phyloP scores from a whole-genome alignment of 2,797 vertebrate genomes.

The Thamnophis elegans region DNA sequence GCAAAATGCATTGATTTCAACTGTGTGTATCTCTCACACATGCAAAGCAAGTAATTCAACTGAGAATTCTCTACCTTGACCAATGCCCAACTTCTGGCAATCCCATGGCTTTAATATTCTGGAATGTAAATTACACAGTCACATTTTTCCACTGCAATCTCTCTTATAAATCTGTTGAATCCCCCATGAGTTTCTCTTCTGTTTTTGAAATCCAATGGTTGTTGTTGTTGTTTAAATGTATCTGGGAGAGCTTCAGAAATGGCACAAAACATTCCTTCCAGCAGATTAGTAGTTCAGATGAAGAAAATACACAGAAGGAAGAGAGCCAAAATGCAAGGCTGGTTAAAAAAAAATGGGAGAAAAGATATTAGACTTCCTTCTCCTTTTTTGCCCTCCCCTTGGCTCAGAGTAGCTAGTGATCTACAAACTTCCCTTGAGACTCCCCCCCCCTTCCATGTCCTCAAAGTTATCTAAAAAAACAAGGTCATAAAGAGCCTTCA shows the following conservation, averaged over 20 bases:
- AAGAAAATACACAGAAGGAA: background rate
- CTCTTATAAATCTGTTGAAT: background rate
- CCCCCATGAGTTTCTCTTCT: background rate
- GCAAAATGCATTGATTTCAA: background rate
- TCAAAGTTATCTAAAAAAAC: background rate
- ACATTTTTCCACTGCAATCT: background rate
- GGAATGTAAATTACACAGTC: background rate
- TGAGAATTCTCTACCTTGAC: background rate
- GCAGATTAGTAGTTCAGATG: background rate
- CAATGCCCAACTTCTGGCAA: background rate
- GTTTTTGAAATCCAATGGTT: background rate
- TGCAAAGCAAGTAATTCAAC: background rate
- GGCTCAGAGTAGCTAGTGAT: background rate
- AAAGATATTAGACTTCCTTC: background rate
- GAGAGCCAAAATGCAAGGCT: background rate
- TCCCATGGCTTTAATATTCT: background rate
- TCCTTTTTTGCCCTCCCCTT: accelerated
- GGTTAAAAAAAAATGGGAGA: background rate
- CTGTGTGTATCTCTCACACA: background rate
- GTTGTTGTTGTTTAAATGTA: background rate
- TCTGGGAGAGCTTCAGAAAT: background rate
- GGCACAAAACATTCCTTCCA: background rate
- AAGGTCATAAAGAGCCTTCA: background rate
- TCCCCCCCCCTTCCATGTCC: background rate
- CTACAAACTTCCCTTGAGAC: background rate